phyloP scores from a whole-genome alignment of 2,113 vertebrate species.

The Hucho hucho region DNA sequence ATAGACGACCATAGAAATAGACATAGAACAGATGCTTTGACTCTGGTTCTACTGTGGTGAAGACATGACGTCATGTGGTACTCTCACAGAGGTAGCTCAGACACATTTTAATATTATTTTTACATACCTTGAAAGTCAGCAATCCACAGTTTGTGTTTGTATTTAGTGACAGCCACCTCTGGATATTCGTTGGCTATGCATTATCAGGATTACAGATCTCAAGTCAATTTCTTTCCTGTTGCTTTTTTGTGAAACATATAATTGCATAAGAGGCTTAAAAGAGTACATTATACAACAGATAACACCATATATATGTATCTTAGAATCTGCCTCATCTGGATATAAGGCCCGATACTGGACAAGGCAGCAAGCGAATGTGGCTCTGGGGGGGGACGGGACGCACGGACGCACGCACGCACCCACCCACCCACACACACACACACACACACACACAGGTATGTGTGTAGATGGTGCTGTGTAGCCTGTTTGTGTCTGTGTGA shows the following conservation, averaged over 20 bases:
- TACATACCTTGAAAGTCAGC: too few relatives aligned
- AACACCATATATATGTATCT: slow-evolving; percentile 20
- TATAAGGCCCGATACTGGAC: slow-evolving; percentile 32
- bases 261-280: slow-evolving; percentile 4
- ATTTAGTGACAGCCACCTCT: too few relatives aligned
- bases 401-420: too few relatives aligned
- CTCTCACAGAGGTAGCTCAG: too few relatives aligned
- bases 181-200: too few relatives aligned
- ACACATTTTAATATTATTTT: too few relatives aligned
- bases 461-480: slow-evolving; percentile 33
- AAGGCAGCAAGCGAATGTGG: slow-evolving; percentile 31
- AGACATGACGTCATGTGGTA: too few relatives aligned
- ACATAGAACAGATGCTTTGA: too few relatives aligned
- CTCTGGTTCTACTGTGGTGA: neutral
- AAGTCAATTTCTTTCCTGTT: neutral
- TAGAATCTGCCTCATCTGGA: slow-evolving; percentile 26
- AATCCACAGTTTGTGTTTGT: too few relatives aligned
- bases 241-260: neutral
- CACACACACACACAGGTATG: slow-evolving; percentile 7
- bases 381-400: slow-evolving; percentile 38
- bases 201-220: too few relatives aligned
- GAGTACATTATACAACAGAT: slow-evolving; percentile 24
- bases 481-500: slow-evolving; percentile 61
- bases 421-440: too few relatives aligned
- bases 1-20: too few relatives aligned